Conservation (phyloP, 2,888 invertebrate species). For the Ctena decussata region DNA sequence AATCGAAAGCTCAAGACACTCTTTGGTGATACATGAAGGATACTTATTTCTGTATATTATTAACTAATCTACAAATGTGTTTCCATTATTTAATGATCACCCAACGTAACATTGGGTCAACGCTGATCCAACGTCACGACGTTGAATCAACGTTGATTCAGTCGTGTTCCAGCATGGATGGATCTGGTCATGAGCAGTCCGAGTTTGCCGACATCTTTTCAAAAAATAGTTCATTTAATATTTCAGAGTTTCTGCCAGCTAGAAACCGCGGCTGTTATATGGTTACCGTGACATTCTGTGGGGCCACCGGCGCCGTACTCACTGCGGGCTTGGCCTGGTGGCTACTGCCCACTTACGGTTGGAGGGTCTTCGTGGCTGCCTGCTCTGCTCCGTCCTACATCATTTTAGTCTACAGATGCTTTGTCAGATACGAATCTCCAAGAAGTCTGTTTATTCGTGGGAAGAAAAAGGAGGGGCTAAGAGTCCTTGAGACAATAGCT, state of each 20-base stretch:
- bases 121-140: too few species aligned
- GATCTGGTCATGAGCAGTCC: too few species aligned
- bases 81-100: too few species aligned
- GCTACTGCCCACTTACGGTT: constrained; percentile 72
- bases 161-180: too few species aligned
- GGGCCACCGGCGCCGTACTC: constrained; percentile 79
- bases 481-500: constrained; percentile 73
- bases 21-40: too few species aligned
- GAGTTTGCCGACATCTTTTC: too few species aligned
- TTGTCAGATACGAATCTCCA: constrained; percentile 76
- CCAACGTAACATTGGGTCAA: too few species aligned
- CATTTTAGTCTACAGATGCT: constrained; percentile 66
- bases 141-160: too few species aligned
- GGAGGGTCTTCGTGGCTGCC: constrained; percentile 77
- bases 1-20: too few species aligned
- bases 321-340: constrained; percentile 79
- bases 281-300: constrained; percentile 81
- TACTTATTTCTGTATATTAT: too few species aligned
- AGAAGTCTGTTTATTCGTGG: constrained; percentile 77
- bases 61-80: too few species aligned
- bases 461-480: constrained; percentile 61
- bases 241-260: constrained; percentile 79
- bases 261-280: constrained; percentile 76
- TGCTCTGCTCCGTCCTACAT: constrained; percentile 75
- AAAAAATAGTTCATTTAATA: too few species aligned